Evolutionary conservation across 2,888 invertebrate genomes (phyloP).

Genomic region (Sphaerophoria taeniata): DNA sequence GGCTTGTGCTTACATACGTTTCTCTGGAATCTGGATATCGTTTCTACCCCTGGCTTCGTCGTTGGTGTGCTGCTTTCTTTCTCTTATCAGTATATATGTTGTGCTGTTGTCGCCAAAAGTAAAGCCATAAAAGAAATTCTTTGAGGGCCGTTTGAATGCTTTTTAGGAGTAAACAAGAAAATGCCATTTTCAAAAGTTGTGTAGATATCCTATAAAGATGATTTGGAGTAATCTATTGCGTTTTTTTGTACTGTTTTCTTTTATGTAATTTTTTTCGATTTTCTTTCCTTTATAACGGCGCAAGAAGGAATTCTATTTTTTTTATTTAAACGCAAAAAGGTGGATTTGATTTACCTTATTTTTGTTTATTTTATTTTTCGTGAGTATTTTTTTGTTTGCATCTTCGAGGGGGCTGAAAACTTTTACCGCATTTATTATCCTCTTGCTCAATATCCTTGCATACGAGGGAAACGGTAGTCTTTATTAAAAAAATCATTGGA

Average conservation of each 20-base stretch:
- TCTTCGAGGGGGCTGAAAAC: neutral
- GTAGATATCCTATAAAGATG: constrained; percentile 62
- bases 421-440: constrained; percentile 52
- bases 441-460: neutral
- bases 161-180: constrained; percentile 75
- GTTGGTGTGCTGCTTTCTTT: constrained; percentile 42
- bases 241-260: constrained; percentile 48
- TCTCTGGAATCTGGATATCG: neutral
- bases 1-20: constrained; percentile 32
- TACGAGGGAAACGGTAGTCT: constrained; percentile 20
- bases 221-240: constrained; percentile 62
- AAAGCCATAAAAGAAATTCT: constrained; percentile 73
- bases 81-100: neutral
- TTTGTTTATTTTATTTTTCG: constrained; percentile 51
- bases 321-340: constrained; percentile 72
- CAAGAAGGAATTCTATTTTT: constrained; percentile 57
- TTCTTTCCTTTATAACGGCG: constrained; percentile 58
- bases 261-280: constrained; percentile 68
- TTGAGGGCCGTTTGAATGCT: constrained; percentile 75
- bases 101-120: constrained; percentile 67
- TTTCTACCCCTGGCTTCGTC: neutral
- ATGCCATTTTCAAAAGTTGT: constrained; percentile 74
- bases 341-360: constrained; percentile 73
- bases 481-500: constrained; percentile 54
- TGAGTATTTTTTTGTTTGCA: neutral